phyloP scores from a whole-genome alignment of 2,888 invertebrate genomes.

The Koerneria pararmatus region DNA sequence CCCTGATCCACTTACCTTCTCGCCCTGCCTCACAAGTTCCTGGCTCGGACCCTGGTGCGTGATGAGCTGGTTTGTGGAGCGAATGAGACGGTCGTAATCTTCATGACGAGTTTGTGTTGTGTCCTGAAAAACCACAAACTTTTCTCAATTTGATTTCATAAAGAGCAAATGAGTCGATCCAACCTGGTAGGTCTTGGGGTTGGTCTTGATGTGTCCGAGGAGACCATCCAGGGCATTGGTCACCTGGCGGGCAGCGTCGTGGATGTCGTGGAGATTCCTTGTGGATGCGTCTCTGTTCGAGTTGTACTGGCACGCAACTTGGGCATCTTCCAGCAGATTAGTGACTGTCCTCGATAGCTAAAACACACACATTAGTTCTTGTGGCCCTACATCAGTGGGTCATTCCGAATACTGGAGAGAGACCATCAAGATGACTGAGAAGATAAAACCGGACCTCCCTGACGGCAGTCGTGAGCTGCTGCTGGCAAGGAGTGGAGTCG shows the following conservation, averaged over 20 bases:
- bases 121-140: conserved; percentile 60
- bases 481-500: conserved; percentile 69
- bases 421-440: no score
- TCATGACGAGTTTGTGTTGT: conserved; percentile 69
- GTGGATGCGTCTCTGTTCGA: conserved; percentile 7
- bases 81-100: conserved; percentile 82
- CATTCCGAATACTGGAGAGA: no score
- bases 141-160: not conserved
- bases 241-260: conserved; percentile 67
- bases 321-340: conserved; percentile 72
- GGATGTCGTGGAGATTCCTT: conserved; percentile 20
- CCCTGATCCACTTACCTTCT: conserved; percentile 77
- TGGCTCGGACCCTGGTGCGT: conserved; percentile 61
- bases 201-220: conserved; percentile 79
- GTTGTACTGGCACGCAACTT: conserved; percentile 39
- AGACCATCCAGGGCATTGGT: conserved; percentile 82
- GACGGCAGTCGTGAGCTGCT: conserved; percentile 85
- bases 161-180: not conserved
- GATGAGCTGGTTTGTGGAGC: conserved; percentile 81
- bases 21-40: conserved; percentile 17
- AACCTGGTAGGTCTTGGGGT: conserved; percentile 60
- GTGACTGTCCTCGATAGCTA: conserved; percentile 83
- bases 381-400: no score
- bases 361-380: no score
- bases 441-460: conserved; percentile 69